Evolutionary conservation across 2,113 vertebrate genomes (phyloP).

Genomic region (Atlantisia rogersi): DNA sequence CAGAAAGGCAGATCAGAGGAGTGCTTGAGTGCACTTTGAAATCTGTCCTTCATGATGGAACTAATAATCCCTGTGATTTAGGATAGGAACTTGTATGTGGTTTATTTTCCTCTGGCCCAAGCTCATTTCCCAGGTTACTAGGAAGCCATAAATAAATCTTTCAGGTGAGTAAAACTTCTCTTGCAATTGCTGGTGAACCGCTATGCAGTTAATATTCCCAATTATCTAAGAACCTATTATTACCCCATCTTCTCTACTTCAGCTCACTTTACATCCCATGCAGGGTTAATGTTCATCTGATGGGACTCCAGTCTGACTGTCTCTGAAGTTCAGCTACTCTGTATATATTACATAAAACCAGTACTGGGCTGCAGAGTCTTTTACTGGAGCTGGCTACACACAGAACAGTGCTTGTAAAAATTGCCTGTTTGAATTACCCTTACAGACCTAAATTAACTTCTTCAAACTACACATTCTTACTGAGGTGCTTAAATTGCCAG

Average conservation of each 20-base stretch:
- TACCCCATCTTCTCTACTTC: neutral
- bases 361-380: neutral
- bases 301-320: neutral
- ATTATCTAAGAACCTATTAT: neutral
- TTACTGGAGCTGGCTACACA: neutral
- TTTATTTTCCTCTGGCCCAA: neutral
- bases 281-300: neutral
- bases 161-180: neutral
- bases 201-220: neutral
- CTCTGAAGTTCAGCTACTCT: neutral
- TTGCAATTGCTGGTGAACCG: neutral
- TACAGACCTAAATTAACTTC: neutral
- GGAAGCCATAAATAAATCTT: neutral
- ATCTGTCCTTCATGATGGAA: neutral
- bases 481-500: neutral
- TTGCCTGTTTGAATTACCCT: neutral
- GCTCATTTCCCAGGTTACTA: neutral
- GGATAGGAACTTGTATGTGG: neutral
- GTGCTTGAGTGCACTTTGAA: fast-evolving
- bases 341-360: neutral
- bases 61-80: neutral
- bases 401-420: neutral
- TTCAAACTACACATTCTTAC: neutral
- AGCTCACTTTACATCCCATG: neutral
- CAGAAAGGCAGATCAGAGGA: neutral